A percentile compares a stretch with the other conserved stretches of the same genome.
Conservation (phyloP, 2,888 invertebrate genomes). For the Campoletis raptor region DNA sequence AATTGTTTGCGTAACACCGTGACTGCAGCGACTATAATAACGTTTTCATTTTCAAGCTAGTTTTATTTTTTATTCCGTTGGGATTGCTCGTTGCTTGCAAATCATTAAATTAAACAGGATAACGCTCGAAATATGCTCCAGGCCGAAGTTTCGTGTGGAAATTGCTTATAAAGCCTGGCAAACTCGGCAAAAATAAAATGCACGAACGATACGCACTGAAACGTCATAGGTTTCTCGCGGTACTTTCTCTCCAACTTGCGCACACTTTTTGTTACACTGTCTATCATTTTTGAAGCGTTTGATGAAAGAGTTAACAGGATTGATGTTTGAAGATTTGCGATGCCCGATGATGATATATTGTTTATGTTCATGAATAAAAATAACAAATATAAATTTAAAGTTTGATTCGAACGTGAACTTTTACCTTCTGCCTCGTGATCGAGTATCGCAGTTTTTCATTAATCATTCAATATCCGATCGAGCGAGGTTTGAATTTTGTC, state of each 20-base stretch:
- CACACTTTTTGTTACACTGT: slow-evolving; percentile 13
- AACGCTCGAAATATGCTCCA: slow-evolving; percentile 47
- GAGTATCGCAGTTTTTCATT: neutral
- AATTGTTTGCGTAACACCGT: slow-evolving; percentile 25
- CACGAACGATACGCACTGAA: slow-evolving; percentile 39
- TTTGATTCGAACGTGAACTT: neutral
- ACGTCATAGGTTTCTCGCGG: slow-evolving; percentile 44
- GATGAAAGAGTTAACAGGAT: neutral
- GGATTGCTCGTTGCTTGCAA: slow-evolving; percentile 11
- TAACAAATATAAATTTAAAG: neutral
- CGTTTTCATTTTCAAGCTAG: slow-evolving; percentile 28
- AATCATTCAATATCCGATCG: neutral
- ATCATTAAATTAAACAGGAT: slow-evolving; percentile 43
- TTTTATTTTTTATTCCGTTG: slow-evolving; percentile 8
- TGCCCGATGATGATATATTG: neutral
- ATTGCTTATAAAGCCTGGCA: slow-evolving; percentile 31
- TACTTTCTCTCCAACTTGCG: slow-evolving; percentile 42
- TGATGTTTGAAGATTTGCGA: neutral
- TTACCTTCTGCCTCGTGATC: neutral
- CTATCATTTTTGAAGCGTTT: slow-evolving; percentile 29
- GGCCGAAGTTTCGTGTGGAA: slow-evolving; percentile 38
- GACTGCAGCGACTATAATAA: neutral
- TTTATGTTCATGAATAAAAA: neutral
- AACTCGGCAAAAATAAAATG: slow-evolving; percentile 10
- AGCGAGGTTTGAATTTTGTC: slow-evolving; percentile 16